phyloP scores from a whole-genome alignment of 2,113 vertebrate genomes.

The Hypocryptadius cinnamomeus region DNA sequence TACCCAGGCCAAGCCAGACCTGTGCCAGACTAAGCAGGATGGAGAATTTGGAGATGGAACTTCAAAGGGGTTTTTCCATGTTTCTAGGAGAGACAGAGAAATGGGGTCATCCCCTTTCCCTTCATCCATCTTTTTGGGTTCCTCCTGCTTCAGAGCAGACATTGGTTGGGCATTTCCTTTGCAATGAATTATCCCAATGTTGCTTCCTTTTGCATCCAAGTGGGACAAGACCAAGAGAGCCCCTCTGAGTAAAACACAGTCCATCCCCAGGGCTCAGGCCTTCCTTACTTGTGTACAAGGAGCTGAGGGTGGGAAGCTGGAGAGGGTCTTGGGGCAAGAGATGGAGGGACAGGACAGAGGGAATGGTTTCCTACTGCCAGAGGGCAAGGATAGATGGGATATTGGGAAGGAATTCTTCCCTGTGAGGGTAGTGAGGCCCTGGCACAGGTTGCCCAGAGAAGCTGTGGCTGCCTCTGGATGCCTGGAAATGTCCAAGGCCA shows the following conservation, averaged over 20 bases:
- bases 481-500: neutral
- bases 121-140: neutral
- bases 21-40: neutral
- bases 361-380: neutral
- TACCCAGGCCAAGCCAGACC: neutral
- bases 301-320: neutral
- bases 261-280: neutral
- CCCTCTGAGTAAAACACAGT: neutral
- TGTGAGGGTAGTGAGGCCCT: neutral
- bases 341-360: neutral
- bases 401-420: fast-evolving
- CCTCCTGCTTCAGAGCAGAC: neutral
- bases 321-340: neutral
- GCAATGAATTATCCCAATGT: neutral
- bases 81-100: neutral
- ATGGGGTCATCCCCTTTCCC: fast-evolving
- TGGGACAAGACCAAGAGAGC: neutral
- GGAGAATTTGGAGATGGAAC: neutral
- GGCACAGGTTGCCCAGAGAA: neutral
- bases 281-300: neutral
- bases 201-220: neutral
- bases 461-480: neutral
- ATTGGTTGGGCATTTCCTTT: neutral
- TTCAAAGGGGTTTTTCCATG: neutral
- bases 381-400: fast-evolving